Evolutionary conservation across 1,140 invertebrate genomes (phyloP).

Genomic region (Sinella curviseta): DNA sequence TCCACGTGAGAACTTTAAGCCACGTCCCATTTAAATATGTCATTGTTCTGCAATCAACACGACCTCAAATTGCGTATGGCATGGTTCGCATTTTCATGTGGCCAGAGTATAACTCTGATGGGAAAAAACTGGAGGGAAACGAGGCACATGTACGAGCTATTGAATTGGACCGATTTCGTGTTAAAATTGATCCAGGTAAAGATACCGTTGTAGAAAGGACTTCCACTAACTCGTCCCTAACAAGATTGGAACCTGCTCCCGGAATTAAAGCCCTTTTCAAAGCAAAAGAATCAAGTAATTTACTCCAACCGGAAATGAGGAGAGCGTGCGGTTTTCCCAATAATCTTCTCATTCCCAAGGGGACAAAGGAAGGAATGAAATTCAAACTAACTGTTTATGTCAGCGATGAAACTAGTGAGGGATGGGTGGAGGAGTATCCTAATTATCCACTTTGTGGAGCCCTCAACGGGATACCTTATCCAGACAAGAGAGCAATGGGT

Average conservation of each 20-base stretch:
- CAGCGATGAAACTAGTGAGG: slow-evolving; percentile 51
- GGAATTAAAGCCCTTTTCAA: background rate
- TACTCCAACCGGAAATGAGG: background rate
- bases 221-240: background rate
- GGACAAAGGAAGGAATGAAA: slow-evolving; percentile 64
- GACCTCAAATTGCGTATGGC: background rate
- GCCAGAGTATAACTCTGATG: background rate
- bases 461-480: background rate
- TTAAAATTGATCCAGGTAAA: background rate
- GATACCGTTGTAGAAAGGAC: background rate
- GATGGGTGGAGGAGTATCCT: background rate
- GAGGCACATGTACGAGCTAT: background rate
- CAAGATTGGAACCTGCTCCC: background rate
- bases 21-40: background rate
- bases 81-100: background rate
- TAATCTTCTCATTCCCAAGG: slow-evolving; percentile 67
- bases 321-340: slow-evolving; percentile 62
- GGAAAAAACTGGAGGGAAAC: background rate
- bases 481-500: background rate
- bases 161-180: background rate
- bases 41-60: background rate
- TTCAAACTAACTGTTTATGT: slow-evolving; percentile 68
- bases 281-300: background rate
- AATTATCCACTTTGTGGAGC: background rate
- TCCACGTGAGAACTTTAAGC: background rate